These are phyloP conservation scores for Sinopyrophorus schimmeli DNA, from an alignment of 2,888 invertebrate species.

Conservation along the genomic window DNA sequence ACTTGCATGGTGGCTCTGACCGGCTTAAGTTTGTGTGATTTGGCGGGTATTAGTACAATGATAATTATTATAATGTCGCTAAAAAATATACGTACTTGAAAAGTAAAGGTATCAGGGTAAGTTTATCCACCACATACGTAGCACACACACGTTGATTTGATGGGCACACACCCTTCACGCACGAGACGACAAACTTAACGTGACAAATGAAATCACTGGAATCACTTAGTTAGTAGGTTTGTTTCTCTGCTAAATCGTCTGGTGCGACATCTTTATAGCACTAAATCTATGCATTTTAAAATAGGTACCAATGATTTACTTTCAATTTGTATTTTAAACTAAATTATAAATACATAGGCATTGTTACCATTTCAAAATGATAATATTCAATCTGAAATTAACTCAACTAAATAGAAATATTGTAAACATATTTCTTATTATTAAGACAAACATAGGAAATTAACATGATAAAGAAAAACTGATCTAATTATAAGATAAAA, in stretches of 20 bases:
- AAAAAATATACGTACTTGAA: constrained; percentile 17
- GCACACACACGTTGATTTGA: constrained; percentile 39
- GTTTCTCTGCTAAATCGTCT: neutral
- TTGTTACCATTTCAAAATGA: too few species aligned
- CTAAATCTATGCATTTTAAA: too few species aligned
- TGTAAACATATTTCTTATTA: too few species aligned
- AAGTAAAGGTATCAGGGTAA: constrained; percentile 13
- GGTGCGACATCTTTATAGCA: constrained; percentile 11
- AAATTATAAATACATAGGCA: too few species aligned
- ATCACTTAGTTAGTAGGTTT: constrained; percentile 6
- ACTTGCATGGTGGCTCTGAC: constrained; percentile 5
- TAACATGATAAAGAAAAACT: too few species aligned
- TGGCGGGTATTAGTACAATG: neutral
- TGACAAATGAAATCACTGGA: constrained; percentile 32
- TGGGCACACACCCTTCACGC: constrained; percentile 38
- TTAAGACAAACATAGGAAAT: too few species aligned
- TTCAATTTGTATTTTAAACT: too few species aligned
- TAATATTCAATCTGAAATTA: too few species aligned
- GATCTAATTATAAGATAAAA: too few species aligned
- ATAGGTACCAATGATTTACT: too few species aligned
- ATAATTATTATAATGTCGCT: neutral
- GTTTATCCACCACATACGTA: constrained; percentile 47
- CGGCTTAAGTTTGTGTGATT: constrained; percentile 3
- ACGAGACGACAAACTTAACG: constrained; percentile 31
- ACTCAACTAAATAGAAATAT: too few species aligned